A percentile compares a stretch with the other conserved stretches of the same genome.
Conservation (phyloP, 2,888 invertebrate genomes). For the Melolontha melolontha region DNA sequence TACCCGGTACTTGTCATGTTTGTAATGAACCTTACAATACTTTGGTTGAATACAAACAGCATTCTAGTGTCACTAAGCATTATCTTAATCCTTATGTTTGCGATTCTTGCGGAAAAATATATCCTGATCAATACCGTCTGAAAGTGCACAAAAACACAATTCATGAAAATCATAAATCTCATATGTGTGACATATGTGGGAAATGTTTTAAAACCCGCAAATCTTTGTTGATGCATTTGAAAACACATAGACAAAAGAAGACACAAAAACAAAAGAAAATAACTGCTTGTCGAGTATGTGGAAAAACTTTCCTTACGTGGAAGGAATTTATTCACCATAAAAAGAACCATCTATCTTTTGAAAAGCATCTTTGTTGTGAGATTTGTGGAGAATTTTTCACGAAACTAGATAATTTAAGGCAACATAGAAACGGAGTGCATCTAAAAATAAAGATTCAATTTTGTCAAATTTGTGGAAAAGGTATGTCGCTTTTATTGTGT, state of each 20-base stretch:
- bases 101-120: slow-evolving; percentile 42
- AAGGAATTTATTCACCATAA: slow-evolving; percentile 23
- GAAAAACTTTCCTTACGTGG: background rate
- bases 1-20: slow-evolving; percentile 29
- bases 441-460: slow-evolving; percentile 22
- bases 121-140: slow-evolving; percentile 38
- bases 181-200: slow-evolving; percentile 40
- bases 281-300: slow-evolving; percentile 42
- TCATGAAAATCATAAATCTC: slow-evolving; percentile 32
- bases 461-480: slow-evolving; percentile 32
- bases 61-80: slow-evolving; percentile 33
- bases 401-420: slow-evolving; percentile 5
- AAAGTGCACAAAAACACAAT: slow-evolving; percentile 37
- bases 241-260: slow-evolving; percentile 29
- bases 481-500: too few species aligned
- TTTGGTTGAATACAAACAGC: slow-evolving; percentile 35
- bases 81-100: slow-evolving; percentile 41
- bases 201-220: slow-evolving; percentile 24
- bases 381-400: slow-evolving; percentile 33
- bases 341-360: background rate
- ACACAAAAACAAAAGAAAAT: slow-evolving; percentile 28
- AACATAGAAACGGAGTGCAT: slow-evolving; percentile 32
- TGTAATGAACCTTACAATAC: slow-evolving; percentile 26
- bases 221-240: slow-evolving; percentile 22
- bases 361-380: slow-evolving; percentile 31